Evolutionary conservation across 2,888 invertebrate genomes (phyloP).

Genomic region (Leptothorax acervorum): DNA sequence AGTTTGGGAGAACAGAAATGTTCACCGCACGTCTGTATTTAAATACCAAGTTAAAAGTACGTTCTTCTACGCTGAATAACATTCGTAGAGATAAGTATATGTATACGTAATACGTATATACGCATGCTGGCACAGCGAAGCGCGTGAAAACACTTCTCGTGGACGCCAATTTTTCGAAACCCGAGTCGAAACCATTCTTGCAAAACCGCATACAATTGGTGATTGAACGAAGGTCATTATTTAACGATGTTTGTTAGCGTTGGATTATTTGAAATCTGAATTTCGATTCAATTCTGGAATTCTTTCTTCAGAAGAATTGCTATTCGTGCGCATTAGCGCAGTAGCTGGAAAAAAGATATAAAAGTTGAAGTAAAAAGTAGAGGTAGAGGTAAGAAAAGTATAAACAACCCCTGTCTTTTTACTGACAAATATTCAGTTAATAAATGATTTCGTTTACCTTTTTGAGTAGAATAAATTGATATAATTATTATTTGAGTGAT

Average conservation of each 20-base stretch:
- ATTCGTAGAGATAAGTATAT: too few species aligned
- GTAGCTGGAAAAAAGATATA: too few species aligned
- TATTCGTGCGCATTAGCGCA: too few species aligned
- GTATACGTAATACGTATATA: background rate
- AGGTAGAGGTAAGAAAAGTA: too few species aligned
- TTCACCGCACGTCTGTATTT: background rate
- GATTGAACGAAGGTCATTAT: background rate
- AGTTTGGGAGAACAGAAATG: background rate
- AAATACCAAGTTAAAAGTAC: background rate
- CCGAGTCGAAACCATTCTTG: background rate
- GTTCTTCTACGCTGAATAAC: background rate
- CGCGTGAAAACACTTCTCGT: background rate
- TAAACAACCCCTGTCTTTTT: too few species aligned
- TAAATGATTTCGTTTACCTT: too few species aligned
- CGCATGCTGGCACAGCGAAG: background rate
- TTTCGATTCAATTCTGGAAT: too few species aligned
- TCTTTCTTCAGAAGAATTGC: too few species aligned
- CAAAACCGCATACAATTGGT: background rate
- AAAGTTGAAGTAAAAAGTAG: too few species aligned
- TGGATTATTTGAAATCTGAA: too few species aligned
- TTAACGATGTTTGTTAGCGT: background rate
- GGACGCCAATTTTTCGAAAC: conserved; percentile 28
- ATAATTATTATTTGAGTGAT: background rate
- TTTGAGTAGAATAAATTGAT: background rate
- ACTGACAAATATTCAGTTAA: too few species aligned